Evolutionary conservation across 2,797 vertebrate genomes (phyloP).

Genomic region (Hippopotamyrus pictus): DNA sequence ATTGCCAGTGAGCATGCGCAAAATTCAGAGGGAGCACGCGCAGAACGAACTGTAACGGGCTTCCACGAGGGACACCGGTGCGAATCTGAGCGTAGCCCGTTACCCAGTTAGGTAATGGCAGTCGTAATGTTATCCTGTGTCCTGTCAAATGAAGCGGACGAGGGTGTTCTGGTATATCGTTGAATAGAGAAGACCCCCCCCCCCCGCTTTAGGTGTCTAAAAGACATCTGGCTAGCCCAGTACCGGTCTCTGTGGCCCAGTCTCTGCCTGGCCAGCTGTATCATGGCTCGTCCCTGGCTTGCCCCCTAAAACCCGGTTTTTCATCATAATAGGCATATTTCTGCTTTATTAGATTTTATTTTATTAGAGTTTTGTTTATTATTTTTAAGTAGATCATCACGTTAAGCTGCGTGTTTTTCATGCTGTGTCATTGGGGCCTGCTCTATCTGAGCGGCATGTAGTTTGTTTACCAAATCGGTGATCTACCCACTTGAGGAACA

Average conservation of each 20-base stretch:
- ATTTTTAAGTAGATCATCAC: neutral
- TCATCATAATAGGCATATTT: neutral
- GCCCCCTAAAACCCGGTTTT: neutral
- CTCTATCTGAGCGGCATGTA: neutral
- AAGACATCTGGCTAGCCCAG: neutral
- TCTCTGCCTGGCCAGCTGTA: neutral
- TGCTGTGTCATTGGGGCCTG: constrained; percentile 28
- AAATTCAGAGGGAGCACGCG: neutral
- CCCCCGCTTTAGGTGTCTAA: neutral
- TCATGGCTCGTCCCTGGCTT: neutral
- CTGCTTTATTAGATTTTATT: neutral
- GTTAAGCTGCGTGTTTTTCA: neutral
- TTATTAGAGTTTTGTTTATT: neutral
- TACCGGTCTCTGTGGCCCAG: neutral
- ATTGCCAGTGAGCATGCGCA: neutral
- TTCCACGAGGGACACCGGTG: neutral
- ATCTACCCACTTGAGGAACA: neutral
- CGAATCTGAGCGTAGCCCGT: neutral
- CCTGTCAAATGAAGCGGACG: neutral
- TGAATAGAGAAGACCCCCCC: neutral
- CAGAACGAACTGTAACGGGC: neutral
- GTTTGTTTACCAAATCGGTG: neutral
- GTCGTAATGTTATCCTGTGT: neutral
- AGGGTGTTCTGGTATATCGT: neutral
- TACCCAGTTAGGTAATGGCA: neutral